Base-by-base conservation (phyloP, 2,797 vertebrate species). In the Falco concolor region DNA sequence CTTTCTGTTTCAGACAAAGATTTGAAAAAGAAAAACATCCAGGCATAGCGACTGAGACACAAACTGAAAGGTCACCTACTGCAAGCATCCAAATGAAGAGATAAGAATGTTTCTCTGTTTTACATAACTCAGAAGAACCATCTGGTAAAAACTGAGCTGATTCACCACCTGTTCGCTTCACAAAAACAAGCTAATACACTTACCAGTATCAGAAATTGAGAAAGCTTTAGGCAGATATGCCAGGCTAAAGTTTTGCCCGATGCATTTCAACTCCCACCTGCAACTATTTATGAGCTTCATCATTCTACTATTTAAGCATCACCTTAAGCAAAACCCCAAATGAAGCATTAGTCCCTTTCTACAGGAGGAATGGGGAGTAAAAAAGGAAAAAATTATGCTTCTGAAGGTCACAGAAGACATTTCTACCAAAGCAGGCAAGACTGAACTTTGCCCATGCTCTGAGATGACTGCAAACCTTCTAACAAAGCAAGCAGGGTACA, bases 31-130 rank as follows among this genome's bases (percentile, higher is more conserved):
- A 87, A 75, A 81, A 80, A 78, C 57, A 84, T 89, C 63, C 67
- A 92, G 56, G 84, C 86, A n/a, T 42, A 92, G 64, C 5, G 1
- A 94, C 70, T 44, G 45, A 94, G 67, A 92, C 13, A 22, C 67
- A 89, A 69, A 92, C 89, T 82, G 78, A 94, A 94, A 96, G 95
- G 89, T 96, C 88, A 92, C 81, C 81, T 70, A 80, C 84, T 93
- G 68, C 81, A 92, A 74, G 84, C 70, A 90, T 74, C 68, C 34
- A 84, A 90, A 83, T 16, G 72, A 90, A 93, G 25, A 93, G 54
- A 45, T 82, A 92, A 94, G 86, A 92, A 93, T 27, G 30, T 14
- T 84, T 61, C 69, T 90, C 82, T 93, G 61, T 45, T 95, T 82
- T 76, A 86, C 67, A 38, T 60, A 96, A 92, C 68, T 76, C 70